These are phyloP conservation scores for Drosophila trapezifrons DNA, from an alignment of 1,140 invertebrate genomes.

Conservation along the genomic window DNA sequence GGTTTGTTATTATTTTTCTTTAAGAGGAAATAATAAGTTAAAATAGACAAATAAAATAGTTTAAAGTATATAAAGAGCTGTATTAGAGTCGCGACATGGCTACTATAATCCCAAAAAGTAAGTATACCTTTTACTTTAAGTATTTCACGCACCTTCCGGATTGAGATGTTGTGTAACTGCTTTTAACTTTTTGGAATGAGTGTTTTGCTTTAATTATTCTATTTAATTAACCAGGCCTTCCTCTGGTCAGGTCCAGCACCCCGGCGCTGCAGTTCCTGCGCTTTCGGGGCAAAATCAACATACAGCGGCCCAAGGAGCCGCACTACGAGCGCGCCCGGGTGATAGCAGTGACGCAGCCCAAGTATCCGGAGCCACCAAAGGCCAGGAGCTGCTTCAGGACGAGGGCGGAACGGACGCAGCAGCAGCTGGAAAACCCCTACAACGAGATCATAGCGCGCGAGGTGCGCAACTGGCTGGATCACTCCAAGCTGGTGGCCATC, in stretches of 20 bases:
- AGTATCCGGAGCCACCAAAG: constrained; percentile 56
- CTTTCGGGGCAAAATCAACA: constrained; percentile 89
- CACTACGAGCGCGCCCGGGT: constrained; percentile 88
- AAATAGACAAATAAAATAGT: not conserved
- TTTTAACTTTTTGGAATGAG: not conserved
- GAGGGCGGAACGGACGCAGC: constrained; percentile 44
- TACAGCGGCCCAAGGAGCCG: constrained; percentile 88
- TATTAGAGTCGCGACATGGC: not conserved
- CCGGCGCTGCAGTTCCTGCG: constrained; percentile 86
- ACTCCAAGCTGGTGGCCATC: constrained; percentile 89
- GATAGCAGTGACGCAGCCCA: constrained; percentile 87
- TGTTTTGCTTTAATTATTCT: too few relatives aligned
- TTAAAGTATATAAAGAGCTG: not conserved
- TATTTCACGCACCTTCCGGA: not conserved
- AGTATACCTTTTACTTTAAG: not conserved
- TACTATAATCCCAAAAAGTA: constrained; percentile 7
- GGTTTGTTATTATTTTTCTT: constrained; percentile 20
- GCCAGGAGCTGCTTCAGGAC: constrained; percentile 62
- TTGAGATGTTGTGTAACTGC: constrained; percentile 11
- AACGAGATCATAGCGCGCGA: constrained; percentile 89
- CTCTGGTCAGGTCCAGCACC: constrained; percentile 80
- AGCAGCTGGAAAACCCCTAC: constrained; percentile 87
- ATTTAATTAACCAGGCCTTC: constrained; percentile 26
- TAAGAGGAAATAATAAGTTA: not conserved
- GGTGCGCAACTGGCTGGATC: constrained; percentile 88